A percentile compares a stretch with the other conserved stretches of the same genome.
Evolutionary conservation across 2,797 vertebrate species (phyloP).

Genomic region (Pogonophryne albipinna): DNA sequence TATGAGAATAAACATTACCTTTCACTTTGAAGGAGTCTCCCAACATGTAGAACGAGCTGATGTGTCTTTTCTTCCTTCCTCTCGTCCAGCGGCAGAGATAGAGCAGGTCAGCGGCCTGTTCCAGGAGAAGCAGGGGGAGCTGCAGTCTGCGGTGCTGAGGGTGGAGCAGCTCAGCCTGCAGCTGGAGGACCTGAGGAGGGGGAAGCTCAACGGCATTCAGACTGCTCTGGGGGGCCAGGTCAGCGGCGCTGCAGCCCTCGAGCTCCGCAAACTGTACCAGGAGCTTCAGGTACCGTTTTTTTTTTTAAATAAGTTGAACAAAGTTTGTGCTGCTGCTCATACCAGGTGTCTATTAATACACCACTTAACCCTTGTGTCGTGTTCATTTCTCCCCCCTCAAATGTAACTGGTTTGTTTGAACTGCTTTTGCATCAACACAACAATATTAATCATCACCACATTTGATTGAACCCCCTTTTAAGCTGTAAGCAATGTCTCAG

Average conservation of each 20-base stretch:
- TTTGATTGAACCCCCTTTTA: too few relatives aligned
- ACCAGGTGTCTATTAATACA: too few relatives aligned
- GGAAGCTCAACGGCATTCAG: constrained; percentile 94
- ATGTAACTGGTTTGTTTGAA: too few relatives aligned
- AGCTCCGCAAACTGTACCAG: constrained; percentile 95
- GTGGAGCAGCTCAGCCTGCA: constrained; percentile 98
- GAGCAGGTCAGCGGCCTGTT: constrained; percentile 97
- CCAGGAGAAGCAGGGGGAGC: constrained; percentile 97
- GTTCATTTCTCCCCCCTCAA: too few relatives aligned
- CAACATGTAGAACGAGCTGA: constrained; percentile 6
- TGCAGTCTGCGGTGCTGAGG: constrained; percentile 93
- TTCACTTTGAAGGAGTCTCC: neutral
- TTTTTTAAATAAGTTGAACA: neutral
- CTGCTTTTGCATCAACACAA: too few relatives aligned
- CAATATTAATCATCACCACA: too few relatives aligned
- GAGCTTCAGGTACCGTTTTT: constrained; percentile 91
- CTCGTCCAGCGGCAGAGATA: constrained; percentile 93
- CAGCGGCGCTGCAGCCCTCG: constrained; percentile 92
- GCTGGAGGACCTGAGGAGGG: constrained; percentile 94
- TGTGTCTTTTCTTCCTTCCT: neutral
- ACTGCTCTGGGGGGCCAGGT: constrained; percentile 89
- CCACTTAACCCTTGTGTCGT: too few relatives aligned
- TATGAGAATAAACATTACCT: neutral
- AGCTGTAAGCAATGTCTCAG: too few relatives aligned
- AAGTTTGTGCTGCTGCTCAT: too few relatives aligned